Evolutionary conservation across 2,888 invertebrate genomes (phyloP), one percentile per base, ranked within the genome.

Genomic region (Phengaris arion): DNA sequence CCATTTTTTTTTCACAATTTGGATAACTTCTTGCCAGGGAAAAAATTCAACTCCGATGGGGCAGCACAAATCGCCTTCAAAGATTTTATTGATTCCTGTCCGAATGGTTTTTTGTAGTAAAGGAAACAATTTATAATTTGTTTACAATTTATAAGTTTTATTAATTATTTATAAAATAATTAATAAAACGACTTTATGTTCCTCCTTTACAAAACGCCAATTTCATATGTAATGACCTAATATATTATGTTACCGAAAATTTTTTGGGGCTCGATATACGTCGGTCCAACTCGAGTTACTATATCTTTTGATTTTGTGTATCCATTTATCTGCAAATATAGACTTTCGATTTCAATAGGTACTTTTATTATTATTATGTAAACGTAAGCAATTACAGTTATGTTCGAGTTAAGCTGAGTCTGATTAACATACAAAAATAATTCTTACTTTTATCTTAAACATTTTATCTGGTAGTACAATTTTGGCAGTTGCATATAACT

Each of bases 401-500:
- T 1, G 15, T 64, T 22, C 22, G 22, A 35, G 59, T 35, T 22
- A 22, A 22, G 10, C 12, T 35, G 35, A 64, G 6, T 45, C 7
- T 12, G 13, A 12, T 22, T 12, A 64, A 5, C 8, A 64, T 35
- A 22, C 45, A 59, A 55, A 74, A 73, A 13, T n/a, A 51, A 68
- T 45, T 35, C 75, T 78, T 75, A 79, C 91, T 68, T 80, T 81
- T 69, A 90, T 81, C 80, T 81, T 83, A 75, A 91, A 90, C 74
- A 80, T 78, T 1, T 78, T 75, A 10, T 78, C 79, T 2, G 89
- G 90, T 0, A 86, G 80, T 12, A 79, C 55, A 55, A 86, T 81
- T 3, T 79, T 74, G 1, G 81, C 77, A 0, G 87, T 84, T 0
- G 81, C 54, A 76, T 88, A 90, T n/a, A 87, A 81, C 52, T 87